A percentile compares a stretch with the other conserved stretches of the same genome.
These are phyloP conservation scores for Callitettix versicolor DNA, from an alignment of 1,140 invertebrate genomes.

Conservation along the genomic window DNA sequence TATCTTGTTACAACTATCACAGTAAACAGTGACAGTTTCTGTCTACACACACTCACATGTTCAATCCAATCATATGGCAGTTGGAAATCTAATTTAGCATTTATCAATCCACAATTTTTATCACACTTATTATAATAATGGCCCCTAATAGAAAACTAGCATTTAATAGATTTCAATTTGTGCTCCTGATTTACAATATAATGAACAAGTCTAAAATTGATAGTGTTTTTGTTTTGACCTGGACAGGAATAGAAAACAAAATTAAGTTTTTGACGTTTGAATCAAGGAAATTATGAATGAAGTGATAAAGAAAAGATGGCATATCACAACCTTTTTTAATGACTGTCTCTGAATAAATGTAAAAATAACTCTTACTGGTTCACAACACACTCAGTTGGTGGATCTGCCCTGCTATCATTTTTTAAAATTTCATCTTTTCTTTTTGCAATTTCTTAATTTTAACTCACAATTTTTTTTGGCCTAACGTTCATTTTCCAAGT, in stretches of 20 bases:
- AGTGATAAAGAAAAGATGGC: slow-evolving; percentile 12
- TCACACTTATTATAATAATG: neutral
- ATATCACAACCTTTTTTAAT: slow-evolving; percentile 14
- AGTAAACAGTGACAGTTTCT: neutral
- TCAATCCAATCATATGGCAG: neutral
- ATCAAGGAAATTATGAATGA: slow-evolving; percentile 9
- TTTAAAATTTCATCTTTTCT: neutral
- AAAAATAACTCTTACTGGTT: slow-evolving; percentile 4
- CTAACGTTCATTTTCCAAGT: neutral
- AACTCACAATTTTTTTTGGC: neutral
- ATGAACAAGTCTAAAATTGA: neutral
- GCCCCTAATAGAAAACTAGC: slow-evolving; percentile 1
- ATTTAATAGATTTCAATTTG: slow-evolving; percentile 1
- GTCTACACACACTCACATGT: neutral
- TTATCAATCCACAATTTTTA: slow-evolving; percentile 1
- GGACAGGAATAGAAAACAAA: slow-evolving; percentile 15
- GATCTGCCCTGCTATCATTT: neutral
- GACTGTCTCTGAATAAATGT: slow-evolving; percentile 12
- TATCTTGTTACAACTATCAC: neutral
- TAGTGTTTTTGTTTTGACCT: slow-evolving; percentile 7
- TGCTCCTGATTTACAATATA: neutral
- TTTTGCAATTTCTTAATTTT: neutral
- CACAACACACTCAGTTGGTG: neutral
- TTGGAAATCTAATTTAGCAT: neutral
- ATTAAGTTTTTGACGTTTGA: slow-evolving; percentile 8